Evolutionary conservation across 2,888 invertebrate species (phyloP).

Genomic region (Megastigmus dorsalis): DNA sequence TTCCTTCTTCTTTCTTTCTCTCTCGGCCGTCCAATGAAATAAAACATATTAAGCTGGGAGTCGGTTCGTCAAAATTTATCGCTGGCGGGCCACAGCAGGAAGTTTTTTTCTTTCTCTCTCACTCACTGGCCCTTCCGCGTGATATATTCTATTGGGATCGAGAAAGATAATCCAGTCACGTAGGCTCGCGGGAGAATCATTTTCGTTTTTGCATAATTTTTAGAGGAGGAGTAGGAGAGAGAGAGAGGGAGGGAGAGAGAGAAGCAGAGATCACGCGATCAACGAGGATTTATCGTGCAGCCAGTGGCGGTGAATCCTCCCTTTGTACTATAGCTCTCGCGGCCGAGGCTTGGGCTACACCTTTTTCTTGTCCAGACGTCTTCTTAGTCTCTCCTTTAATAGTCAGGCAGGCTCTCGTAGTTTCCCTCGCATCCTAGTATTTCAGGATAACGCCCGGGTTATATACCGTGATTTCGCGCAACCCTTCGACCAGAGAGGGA

Average conservation of each 20-base stretch:
- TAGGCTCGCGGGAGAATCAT: constrained; percentile 39
- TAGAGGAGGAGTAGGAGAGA: not conserved
- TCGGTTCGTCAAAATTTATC: constrained; percentile 20
- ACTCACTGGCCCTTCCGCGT: not conserved
- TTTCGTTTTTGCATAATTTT: constrained; percentile 51
- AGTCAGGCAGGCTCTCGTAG: not conserved
- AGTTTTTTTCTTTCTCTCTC: not conserved
- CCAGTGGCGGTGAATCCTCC: constrained; percentile 6
- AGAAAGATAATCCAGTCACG: constrained; percentile 37
- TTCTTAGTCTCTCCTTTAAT: constrained; percentile 42
- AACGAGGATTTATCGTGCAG: constrained; percentile 27
- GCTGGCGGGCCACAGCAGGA: not conserved
- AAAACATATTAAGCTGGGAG: not conserved
- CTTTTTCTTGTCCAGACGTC: constrained; percentile 44
- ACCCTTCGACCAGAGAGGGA: not conserved
- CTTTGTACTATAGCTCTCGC: not conserved
- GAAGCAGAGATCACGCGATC: constrained; percentile 36
- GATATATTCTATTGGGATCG: constrained; percentile 28
- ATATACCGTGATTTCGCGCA: constrained; percentile 17
- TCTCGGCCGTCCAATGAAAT: not conserved
- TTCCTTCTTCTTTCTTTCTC: too few species aligned
- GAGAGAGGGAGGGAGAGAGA: not conserved
- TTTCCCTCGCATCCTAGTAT: not conserved
- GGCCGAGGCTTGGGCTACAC: constrained; percentile 28
- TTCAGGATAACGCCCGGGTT: constrained; percentile 33